Conservation (phyloP, 2,113 vertebrate genomes). For the Zosterops lateralis region DNA sequence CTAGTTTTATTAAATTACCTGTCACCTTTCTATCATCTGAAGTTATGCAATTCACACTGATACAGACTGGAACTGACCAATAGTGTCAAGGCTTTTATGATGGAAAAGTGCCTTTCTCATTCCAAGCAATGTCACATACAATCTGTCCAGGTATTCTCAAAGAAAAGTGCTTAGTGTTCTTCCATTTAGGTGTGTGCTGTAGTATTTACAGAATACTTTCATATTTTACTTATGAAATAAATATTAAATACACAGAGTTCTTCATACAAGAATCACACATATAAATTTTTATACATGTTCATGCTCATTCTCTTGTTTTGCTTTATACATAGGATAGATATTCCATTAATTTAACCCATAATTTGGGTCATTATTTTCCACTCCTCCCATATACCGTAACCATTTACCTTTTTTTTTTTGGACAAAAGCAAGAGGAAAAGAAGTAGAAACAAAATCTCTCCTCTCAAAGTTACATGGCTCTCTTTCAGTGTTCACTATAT, state of each 20-base stretch:
- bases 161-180: neutral
- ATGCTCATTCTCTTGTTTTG: neutral
- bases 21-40: neutral
- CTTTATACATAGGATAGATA: neutral
- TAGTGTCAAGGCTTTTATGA: neutral
- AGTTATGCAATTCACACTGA: neutral
- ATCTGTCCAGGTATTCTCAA: neutral
- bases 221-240: neutral
- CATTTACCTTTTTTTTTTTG: neutral
- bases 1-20: neutral
- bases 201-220: neutral
- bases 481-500: neutral
- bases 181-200: neutral
- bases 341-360: neutral
- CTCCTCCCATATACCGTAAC: fast-evolving
- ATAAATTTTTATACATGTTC: neutral
- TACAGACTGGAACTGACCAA: neutral
- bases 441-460: neutral
- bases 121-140: neutral
- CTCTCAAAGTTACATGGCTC: fast-evolving
- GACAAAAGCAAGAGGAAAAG: neutral
- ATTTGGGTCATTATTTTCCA: neutral
- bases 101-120: neutral
- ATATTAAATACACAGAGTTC: neutral
- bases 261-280: neutral